Percentiles rank a stretch among this genome's conserved stretches.
These are phyloP conservation scores for Dicrostonyx torquatus DNA, from an alignment of 2,797 vertebrate genomes.

Conservation along the genomic window DNA sequence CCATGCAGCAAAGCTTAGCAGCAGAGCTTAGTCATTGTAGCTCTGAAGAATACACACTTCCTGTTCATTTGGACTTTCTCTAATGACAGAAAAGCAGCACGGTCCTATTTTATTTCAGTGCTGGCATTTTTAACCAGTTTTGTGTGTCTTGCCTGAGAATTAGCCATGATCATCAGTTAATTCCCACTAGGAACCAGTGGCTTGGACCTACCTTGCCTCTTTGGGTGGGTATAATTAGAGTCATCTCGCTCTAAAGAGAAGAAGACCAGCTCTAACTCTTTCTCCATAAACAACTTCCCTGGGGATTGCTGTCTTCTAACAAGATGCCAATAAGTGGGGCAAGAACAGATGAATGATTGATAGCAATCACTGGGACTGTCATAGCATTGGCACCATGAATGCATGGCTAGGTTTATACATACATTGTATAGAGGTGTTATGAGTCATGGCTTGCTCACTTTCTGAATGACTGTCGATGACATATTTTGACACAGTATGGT, in stretches of 20 bases:
- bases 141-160: background rate
- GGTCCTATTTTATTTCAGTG: background rate
- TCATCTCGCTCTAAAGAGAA: background rate
- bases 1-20: background rate
- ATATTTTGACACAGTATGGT: slow-evolving; percentile 5
- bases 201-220: background rate
- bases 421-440: background rate
- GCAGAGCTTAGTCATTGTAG: background rate
- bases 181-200: background rate
- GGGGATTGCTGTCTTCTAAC: background rate
- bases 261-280: background rate
- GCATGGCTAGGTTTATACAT: background rate
- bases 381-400: no score
- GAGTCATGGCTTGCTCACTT: background rate
- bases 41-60: background rate
- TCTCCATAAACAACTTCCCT: background rate
- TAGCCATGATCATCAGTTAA: background rate
- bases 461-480: background rate
- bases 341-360: background rate
- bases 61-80: background rate
- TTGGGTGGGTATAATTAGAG: background rate
- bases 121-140: background rate
- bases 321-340: background rate
- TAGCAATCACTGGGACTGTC: background rate
- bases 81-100: background rate